A percentile compares a stretch with the other conserved stretches of the same genome.
These are phyloP conservation scores for Hydrozoanthus gracilis DNA, from an alignment of 92 coral and sea anemone species.

Conservation along the genomic window DNA sequence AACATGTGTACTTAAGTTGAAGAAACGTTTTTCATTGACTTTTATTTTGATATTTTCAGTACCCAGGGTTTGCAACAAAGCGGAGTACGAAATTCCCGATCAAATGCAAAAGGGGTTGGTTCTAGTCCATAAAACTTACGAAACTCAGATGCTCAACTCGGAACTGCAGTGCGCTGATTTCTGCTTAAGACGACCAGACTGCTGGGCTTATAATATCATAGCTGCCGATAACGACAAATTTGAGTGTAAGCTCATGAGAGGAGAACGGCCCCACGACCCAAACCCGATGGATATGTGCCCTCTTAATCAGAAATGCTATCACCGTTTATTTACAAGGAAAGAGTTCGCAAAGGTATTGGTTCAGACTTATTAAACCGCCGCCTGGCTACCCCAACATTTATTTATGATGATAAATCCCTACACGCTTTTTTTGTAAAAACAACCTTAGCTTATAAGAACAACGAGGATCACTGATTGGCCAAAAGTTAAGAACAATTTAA, in stretches of 20 bases:
- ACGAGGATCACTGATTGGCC: too few relatives aligned
- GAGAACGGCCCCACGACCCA: neutral
- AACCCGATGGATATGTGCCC: neutral
- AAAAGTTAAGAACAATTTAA: too few relatives aligned
- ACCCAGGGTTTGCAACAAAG: conserved; percentile 2
- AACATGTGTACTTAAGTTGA: too few relatives aligned
- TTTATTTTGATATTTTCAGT: neutral
- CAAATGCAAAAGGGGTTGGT: neutral
- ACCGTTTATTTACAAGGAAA: conserved; percentile 28
- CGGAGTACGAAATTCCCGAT: neutral
- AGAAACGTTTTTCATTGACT: too few relatives aligned
- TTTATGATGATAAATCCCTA: neutral
- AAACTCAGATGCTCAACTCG: conserved; percentile 17
- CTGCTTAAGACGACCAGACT: conserved; percentile 14
- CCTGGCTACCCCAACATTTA: neutral
- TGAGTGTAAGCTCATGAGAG: conserved; percentile 14
- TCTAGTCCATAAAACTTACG: neutral
- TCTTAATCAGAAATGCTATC: neutral
- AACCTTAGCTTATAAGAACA: too few relatives aligned
- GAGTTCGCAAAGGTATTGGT: conserved; percentile 16
- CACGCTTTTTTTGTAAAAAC: neutral
- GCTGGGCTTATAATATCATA: conserved; percentile 33
- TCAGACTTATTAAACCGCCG: neutral
- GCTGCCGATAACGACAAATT: neutral
- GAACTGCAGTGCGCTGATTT: conserved; percentile 40